These are phyloP conservation scores for Paratilapia polleni DNA, from an alignment of 2,113 vertebrate species.

Conservation along the genomic window DNA sequence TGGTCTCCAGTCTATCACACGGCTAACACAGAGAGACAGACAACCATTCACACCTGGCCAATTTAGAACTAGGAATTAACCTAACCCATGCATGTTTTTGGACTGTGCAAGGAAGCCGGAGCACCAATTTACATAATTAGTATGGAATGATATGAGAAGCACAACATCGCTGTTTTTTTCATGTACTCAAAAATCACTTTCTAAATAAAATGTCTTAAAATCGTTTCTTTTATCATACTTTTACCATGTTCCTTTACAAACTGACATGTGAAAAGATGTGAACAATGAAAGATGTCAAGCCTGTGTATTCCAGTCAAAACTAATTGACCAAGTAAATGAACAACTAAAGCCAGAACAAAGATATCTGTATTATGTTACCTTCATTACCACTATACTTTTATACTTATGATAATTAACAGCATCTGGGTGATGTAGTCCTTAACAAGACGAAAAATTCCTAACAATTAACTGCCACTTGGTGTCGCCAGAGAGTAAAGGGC, in stretches of 20 bases:
- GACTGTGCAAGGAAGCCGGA: too few relatives aligned
- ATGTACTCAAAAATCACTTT: too few relatives aligned
- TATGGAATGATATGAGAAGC: too few relatives aligned
- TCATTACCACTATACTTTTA: not conserved
- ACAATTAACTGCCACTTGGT: conserved; percentile 37
- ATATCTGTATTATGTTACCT: not conserved
- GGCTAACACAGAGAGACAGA: not conserved
- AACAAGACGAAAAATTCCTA: not conserved
- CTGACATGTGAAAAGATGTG: not conserved
- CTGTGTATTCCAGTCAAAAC: not conserved
- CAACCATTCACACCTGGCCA: too few relatives aligned
- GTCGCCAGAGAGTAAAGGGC: conserved; percentile 28
- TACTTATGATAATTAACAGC: not conserved
- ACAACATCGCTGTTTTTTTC: too few relatives aligned
- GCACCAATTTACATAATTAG: too few relatives aligned
- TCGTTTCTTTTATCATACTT: too few relatives aligned
- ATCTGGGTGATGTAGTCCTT: not conserved
- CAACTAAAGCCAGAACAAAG: not conserved
- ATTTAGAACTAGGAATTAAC: too few relatives aligned
- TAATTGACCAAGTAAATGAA: not conserved
- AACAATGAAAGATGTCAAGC: not conserved
- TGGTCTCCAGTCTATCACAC: not conserved
- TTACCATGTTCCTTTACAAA: not conserved
- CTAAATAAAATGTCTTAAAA: too few relatives aligned
- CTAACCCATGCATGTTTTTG: too few relatives aligned